Evolutionary conservation across 2,888 invertebrate genomes (phyloP), one percentile per base, ranked within the genome.

Genomic region (Allophyes oxyacanthae): DNA sequence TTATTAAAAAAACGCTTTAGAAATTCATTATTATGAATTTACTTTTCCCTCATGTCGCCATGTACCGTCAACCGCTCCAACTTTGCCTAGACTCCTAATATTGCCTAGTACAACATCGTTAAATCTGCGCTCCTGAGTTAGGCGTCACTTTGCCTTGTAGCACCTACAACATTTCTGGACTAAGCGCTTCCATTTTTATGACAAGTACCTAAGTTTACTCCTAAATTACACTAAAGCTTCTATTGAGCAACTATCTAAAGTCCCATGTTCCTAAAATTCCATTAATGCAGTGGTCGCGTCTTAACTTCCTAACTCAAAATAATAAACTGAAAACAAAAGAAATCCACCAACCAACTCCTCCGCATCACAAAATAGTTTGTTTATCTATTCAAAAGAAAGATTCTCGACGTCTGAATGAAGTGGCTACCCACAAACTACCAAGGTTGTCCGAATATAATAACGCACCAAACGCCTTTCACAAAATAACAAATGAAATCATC

Each of bases 401-500:
- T 72, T 61, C 48, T 51, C 38, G 48, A 58, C 41, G 45, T 61
- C 41, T 59, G 54, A 68, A 69, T 67, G 58, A 59, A 66, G 64
- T 54, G 56, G 56, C 54, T 71, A 54, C 60, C 71, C 72, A 68
- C 67, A 64, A 58, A 73, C 64, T 64, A 50, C 67, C 76, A 78
- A 81, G 72, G 79, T 63, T 76, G 65, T 53, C 64, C 54, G 46
- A 67, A 70, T 62, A 59, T 64, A 72, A 64, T 69, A 77, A 67
- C 62, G 65, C 68, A 71, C 67, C 62, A 54, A 61, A 38, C 64
- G 69, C 79, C 82, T 82, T 81, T 82, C 78, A 80, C 76, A 67
- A 75, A 71, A 64, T 64, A 67, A 70, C 79, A 63, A 77, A 77
- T 77, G 72, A 78, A 81, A 72, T 82, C 78, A 76, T 81, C 75